Conservation (phyloP, 1,140 invertebrate species). For the Meteorus sp. region DNA sequence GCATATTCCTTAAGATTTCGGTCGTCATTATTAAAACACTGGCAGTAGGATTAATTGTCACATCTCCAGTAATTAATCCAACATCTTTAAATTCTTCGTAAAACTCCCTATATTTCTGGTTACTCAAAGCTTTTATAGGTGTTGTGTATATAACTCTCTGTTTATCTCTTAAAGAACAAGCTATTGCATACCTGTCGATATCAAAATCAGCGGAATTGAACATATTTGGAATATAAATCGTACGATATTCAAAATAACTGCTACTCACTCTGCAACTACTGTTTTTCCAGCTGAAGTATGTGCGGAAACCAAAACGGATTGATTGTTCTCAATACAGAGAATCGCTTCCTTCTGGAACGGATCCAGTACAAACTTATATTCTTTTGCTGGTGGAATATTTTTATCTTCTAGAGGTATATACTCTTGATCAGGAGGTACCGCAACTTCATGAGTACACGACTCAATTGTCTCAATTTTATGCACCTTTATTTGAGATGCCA, state of each 20-base stretch:
- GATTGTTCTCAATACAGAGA: constrained; percentile 95
- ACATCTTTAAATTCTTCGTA: constrained; percentile 98
- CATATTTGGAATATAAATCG: too few relatives aligned
- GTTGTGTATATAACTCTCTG: constrained; percentile 98
- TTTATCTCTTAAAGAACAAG: constrained; percentile 69
- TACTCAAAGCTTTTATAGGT: constrained; percentile 98
- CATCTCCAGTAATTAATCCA: constrained; percentile 97
- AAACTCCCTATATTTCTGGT: constrained; percentile 99
- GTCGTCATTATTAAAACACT: constrained; percentile 99
- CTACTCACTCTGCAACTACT: constrained; percentile 93
- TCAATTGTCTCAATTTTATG: constrained; percentile 87
- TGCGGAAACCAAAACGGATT: constrained; percentile 96
- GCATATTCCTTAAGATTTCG: constrained; percentile 98
- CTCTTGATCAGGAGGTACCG: constrained; percentile 81
- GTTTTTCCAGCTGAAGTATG: constrained; percentile 99
- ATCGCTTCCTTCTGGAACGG: constrained; percentile 98
- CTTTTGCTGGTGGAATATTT: constrained; percentile 78
- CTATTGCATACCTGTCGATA: constrained; percentile 70
- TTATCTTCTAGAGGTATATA: constrained; percentile 73
- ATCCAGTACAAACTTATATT: constrained; percentile 95
- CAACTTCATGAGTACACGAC: constrained; percentile 91
- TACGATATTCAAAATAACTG: constrained; percentile 6
- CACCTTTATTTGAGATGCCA: constrained; percentile 73
- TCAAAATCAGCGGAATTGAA: constrained; percentile 22
- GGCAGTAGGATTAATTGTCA: constrained; percentile 97